Percentiles rank a stretch among this genome's conserved stretches.
These are phyloP conservation scores for Mycalesis mineus DNA, from an alignment of 2,888 invertebrate species.

Conservation along the genomic window DNA sequence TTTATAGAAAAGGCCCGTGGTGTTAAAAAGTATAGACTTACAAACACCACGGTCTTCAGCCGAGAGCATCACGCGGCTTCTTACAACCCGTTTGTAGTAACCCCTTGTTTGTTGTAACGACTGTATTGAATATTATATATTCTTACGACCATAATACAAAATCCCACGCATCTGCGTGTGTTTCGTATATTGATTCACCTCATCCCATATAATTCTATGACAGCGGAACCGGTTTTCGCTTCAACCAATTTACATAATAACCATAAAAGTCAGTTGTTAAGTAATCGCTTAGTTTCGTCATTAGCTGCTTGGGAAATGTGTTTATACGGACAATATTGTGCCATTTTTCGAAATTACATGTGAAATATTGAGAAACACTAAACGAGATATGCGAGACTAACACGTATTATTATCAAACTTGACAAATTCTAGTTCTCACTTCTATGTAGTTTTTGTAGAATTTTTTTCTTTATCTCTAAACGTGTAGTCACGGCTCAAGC, in stretches of 20 bases:
- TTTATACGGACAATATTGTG: slow-evolving; percentile 1
- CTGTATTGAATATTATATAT: too few relatives aligned
- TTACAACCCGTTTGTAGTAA: too few relatives aligned
- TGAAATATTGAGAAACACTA: not conserved
- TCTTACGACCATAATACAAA: too few relatives aligned
- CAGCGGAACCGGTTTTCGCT: slow-evolving; percentile 8
- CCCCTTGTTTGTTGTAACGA: too few relatives aligned
- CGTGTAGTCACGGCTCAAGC: too few relatives aligned
- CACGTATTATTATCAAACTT: not conserved
- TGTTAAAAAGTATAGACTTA: too few relatives aligned
- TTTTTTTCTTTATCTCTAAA: too few relatives aligned
- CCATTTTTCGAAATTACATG: not conserved
- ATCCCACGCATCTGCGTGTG: not conserved
- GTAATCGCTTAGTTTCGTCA: slow-evolving; percentile 11
- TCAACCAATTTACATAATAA: slow-evolving; percentile 18
- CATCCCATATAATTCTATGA: not conserved
- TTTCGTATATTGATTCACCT: not conserved
- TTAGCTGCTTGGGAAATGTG: slow-evolving; percentile 2
- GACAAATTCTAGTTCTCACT: not conserved
- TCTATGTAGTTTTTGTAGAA: too few relatives aligned
- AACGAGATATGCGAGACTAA: not conserved
- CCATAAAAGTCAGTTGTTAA: slow-evolving; percentile 8
- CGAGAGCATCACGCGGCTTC: too few relatives aligned
- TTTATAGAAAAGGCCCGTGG: too few relatives aligned
- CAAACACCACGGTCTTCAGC: too few relatives aligned